These are phyloP conservation scores for Porites divaricata DNA, from an alignment of 92 coral and sea anemone species.

Conservation along the genomic window DNA sequence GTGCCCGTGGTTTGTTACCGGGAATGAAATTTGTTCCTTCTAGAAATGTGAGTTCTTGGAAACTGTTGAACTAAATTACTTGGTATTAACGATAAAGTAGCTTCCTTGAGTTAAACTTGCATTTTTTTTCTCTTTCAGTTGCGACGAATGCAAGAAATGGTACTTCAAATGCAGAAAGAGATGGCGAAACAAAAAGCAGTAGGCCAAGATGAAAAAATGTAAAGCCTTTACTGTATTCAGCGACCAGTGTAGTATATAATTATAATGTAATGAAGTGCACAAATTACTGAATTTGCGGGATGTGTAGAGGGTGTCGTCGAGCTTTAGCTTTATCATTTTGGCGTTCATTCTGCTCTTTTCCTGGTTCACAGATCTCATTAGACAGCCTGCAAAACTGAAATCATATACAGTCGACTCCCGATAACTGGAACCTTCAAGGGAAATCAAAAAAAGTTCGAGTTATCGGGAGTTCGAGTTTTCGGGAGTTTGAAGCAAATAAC, in stretches of 20 bases:
- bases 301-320: background rate
- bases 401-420: too few relatives aligned
- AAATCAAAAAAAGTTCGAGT: too few relatives aligned
- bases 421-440: too few relatives aligned
- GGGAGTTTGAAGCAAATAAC: too few relatives aligned
- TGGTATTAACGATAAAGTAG: background rate
- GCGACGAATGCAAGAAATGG: slow-evolving; percentile 95
- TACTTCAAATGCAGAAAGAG: slow-evolving; percentile 92
- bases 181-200: slow-evolving; percentile 56
- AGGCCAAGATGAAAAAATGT: background rate
- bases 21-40: too few relatives aligned
- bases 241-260: background rate
- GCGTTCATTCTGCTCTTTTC: background rate
- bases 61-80: background rate
- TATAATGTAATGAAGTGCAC: too few relatives aligned
- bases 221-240: background rate
- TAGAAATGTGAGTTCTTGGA: background rate
- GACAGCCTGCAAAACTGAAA: background rate
- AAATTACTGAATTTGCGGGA: background rate
- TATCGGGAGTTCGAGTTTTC: too few relatives aligned
- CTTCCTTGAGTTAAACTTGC: background rate
- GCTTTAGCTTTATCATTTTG: background rate
- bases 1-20: too few relatives aligned
- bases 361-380: background rate
- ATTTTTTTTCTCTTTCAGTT: slow-evolving; percentile 64